A percentile compares a stretch with the other conserved stretches of the same genome.
Conservation (phyloP, 2,797 vertebrate species). For the Australoheros facetus region DNA sequence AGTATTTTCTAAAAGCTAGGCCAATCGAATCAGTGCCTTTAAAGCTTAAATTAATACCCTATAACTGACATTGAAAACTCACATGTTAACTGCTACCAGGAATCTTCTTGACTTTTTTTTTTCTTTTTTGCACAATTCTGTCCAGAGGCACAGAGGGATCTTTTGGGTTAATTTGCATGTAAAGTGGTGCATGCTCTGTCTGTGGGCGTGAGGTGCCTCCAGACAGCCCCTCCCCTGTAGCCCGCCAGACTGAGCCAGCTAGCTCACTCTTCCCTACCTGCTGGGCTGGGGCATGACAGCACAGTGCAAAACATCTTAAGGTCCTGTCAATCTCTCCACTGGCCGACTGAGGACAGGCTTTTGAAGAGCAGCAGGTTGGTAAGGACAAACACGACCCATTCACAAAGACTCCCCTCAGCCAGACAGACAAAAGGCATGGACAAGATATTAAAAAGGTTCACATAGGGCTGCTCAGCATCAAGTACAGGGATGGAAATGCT, state of each 20-base stretch:
- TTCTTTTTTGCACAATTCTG: constrained; percentile 64
- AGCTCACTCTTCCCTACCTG: constrained; percentile 73
- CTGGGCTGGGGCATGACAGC: constrained; percentile 74
- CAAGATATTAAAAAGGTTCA: constrained; percentile 61
- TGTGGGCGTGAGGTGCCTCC: constrained; percentile 69
- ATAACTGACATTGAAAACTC: constrained; percentile 21
- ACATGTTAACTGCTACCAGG: constrained; percentile 31
- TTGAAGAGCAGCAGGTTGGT: constrained; percentile 69
- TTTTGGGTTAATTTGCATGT: constrained; percentile 81
- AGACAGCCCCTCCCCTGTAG: constrained; percentile 74
- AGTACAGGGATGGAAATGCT: constrained; percentile 31
- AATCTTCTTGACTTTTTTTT: constrained; percentile 65
- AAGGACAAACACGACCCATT: constrained; percentile 74
- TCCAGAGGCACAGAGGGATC: constrained; percentile 73
- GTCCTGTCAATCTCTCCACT: constrained; percentile 76
- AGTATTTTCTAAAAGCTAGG: neutral
- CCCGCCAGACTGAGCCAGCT: constrained; percentile 66
- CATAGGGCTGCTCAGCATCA: constrained; percentile 30
- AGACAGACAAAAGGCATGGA: constrained; percentile 52
- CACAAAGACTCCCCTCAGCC: constrained; percentile 58
- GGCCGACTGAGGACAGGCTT: constrained; percentile 66
- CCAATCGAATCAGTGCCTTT: neutral
- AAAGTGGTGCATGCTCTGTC: constrained; percentile 70
- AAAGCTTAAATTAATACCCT: constrained; percentile 37
- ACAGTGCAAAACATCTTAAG: constrained; percentile 74